phyloP scores from a whole-genome alignment of 2,888 invertebrate species.

The Eupithecia centaureata region DNA sequence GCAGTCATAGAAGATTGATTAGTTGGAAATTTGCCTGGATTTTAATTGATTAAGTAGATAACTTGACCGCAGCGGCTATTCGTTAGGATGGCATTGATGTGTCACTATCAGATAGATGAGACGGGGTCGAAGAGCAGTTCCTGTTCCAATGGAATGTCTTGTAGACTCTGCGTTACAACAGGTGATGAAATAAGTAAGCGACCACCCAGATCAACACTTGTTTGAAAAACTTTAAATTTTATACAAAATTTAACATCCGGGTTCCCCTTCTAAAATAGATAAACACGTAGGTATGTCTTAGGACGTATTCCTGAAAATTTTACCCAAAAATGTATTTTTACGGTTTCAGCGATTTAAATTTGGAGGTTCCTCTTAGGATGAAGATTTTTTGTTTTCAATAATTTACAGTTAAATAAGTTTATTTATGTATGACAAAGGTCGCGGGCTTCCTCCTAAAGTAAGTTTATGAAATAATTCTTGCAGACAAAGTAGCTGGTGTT shows the following conservation, averaged over 20 bases:
- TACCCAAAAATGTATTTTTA: too few species aligned
- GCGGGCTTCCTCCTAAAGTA: too few species aligned
- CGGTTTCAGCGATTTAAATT: too few species aligned
- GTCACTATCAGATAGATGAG: slow-evolving; percentile 18
- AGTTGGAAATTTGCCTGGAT: slow-evolving; percentile 61
- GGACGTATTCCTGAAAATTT: too few species aligned
- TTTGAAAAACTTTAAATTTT: too few species aligned
- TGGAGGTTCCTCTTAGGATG: too few species aligned
- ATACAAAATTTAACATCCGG: too few species aligned
- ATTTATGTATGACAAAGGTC: too few species aligned
- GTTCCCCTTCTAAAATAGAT: too few species aligned
- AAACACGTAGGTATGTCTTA: too few species aligned
- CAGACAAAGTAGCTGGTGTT: slow-evolving; percentile 27
- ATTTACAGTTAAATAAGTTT: too few species aligned
- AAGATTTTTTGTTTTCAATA: too few species aligned
- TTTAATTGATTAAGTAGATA: slow-evolving; percentile 66
- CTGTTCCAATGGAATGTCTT: not conserved
- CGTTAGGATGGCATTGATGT: slow-evolving; percentile 33
- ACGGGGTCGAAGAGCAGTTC: slow-evolving; percentile 13
- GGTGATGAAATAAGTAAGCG: not conserved
- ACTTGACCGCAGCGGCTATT: slow-evolving; percentile 49
- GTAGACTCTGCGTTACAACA: not conserved
- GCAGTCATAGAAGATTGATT: slow-evolving; percentile 57
- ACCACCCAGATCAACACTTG: not conserved
- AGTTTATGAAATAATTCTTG: slow-evolving; percentile 17